A percentile compares a stretch with the other conserved stretches of the same genome.
Conservation (phyloP, 2,888 invertebrate genomes). For the Diarsia mendica region DNA sequence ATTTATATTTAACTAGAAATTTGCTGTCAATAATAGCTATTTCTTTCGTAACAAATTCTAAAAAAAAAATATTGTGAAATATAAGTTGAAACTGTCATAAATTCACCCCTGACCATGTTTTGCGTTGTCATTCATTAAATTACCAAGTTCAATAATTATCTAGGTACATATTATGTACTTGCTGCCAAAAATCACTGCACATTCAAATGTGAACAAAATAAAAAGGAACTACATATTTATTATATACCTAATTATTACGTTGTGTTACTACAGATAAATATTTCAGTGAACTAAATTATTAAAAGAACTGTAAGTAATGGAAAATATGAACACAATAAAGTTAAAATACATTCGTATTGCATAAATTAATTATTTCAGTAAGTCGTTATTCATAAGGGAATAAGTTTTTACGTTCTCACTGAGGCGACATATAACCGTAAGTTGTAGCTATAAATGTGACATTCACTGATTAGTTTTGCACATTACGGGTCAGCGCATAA, state of each 20-base stretch:
- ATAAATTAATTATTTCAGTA: conserved; percentile 54
- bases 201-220: conserved; percentile 59
- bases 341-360: conserved; percentile 63
- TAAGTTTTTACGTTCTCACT: no score
- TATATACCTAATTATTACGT: conserved; percentile 59
- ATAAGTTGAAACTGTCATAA: conserved; percentile 46
- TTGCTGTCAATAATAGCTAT: conserved; percentile 58
- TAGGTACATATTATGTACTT: conserved; percentile 55
- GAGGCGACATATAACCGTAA: conserved; percentile 48
- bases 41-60: conserved; percentile 54
- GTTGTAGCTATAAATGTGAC: conserved; percentile 52
- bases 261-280: conserved; percentile 54
- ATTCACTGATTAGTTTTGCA: conserved; percentile 65
- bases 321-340: conserved; percentile 63
- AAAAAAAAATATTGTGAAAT: conserved; percentile 48
- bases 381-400: background rate
- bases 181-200: conserved; percentile 66
- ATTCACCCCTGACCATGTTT: conserved; percentile 51
- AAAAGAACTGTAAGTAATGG: conserved; percentile 52
- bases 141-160: conserved; percentile 55
- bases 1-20: conserved; percentile 73
- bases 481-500: conserved; percentile 29
- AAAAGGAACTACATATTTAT: conserved; percentile 64
- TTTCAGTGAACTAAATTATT: conserved; percentile 52
- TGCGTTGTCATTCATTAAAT: conserved; percentile 50